phyloP scores from a whole-genome alignment of 2,797 vertebrate genomes.

The Galagoides demidoff region DNA sequence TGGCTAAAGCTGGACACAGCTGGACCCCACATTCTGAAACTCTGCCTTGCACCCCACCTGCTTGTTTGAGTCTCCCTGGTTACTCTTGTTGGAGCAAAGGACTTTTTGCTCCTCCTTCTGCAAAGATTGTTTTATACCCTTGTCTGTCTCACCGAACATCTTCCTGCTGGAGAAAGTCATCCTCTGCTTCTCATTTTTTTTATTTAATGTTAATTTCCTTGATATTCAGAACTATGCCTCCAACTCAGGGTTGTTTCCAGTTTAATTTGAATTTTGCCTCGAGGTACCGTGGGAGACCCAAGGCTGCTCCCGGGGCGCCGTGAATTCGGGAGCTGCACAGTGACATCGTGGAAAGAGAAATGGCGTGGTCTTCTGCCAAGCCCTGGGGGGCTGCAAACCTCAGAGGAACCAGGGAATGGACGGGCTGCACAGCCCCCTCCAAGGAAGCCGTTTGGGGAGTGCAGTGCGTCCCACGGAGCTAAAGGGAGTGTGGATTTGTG shows the following conservation, averaged over 20 bases:
- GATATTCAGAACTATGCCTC: not conserved
- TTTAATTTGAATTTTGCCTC: conserved; percentile 25
- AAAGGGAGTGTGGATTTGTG: rapidly evolving
- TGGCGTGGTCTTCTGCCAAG: rapidly evolving
- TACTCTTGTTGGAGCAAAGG: rapidly evolving
- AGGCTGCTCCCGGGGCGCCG: not conserved
- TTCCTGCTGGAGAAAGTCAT: not conserved
- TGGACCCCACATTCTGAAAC: rapidly evolving
- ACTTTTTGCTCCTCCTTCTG: rapidly evolving
- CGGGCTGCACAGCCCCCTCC: rapidly evolving
- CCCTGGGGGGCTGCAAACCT: rapidly evolving
- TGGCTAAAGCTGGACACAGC: too few species aligned
- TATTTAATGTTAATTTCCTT: not conserved
- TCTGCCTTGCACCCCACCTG: rapidly evolving
- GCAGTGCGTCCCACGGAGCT: rapidly evolving
- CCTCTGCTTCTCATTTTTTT: not conserved
- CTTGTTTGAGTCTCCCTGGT: rapidly evolving
- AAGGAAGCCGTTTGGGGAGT: rapidly evolving
- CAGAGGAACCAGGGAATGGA: rapidly evolving
- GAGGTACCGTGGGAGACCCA: not conserved
- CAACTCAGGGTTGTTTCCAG: not conserved
- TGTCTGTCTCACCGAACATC: rapidly evolving
- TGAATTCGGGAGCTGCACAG: rapidly evolving
- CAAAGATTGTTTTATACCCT: rapidly evolving
- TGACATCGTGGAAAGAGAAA: not conserved